Evolutionary conservation across 2,888 invertebrate species (phyloP), one percentile per base, ranked within the genome.

Genomic region (Chelonus formosanus): DNA sequence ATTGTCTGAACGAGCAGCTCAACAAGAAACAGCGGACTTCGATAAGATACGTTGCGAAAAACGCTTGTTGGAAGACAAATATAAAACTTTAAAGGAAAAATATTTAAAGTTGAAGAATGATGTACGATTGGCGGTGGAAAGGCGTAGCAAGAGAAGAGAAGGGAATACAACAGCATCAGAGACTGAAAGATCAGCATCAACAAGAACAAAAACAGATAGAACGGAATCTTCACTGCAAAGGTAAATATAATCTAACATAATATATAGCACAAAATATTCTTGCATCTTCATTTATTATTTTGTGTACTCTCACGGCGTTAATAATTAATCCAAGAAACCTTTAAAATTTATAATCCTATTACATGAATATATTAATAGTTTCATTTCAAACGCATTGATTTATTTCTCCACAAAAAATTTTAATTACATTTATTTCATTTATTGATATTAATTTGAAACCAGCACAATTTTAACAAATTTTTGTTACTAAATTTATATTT

Each of bases 101-200:
- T 94, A 94, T 76, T 87, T 91, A 32, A 86, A 92, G 8, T 85
- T 95, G 64, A 94, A 94, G 81, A 91, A 90, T 32, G 93, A 94
- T 73, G 92, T 94, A 6, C 91, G 92, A 83, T 84, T 91, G 35
- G 91, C 92, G 0, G 88, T 93, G 64, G 94, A 94, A 77, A 89
- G 91, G 36, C 88, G 93, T 7, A 91, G 90, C 78, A 89, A 89
- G 52, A 85, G 90, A 36, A 78, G 80, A 47, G 82, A 81, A 63
- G 82, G 79, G 5, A 82, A 83, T 68, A 88, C 90, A 0, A 92
- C 92, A 0, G 92, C 92, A 1, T 93, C 93, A 0, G 93, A 93
- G 79, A 93, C 93, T 0, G 93, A 93, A 73, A 90, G 90, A 70
- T 93, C 93, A 0, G 89, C 90, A 70, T 92, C 92, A 0, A 79